Percentiles rank a stretch among this genome's conserved stretches.
phyloP scores from a whole-genome alignment of 1,140 invertebrate species.

The Myzus persicae region DNA sequence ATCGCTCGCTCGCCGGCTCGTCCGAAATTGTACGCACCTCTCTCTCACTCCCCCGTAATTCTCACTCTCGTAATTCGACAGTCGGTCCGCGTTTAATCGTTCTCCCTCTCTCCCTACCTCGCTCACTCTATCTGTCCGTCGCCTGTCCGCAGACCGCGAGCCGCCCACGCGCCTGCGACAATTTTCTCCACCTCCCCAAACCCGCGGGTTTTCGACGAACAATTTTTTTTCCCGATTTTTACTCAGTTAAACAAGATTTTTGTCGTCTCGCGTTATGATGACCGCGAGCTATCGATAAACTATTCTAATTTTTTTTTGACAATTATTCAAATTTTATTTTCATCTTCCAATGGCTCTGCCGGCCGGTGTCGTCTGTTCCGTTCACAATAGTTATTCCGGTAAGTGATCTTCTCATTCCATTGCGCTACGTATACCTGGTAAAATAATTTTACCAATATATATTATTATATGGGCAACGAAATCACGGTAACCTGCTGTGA shows the following conservation, averaged over 20 bases:
- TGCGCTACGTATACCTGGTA: too few species aligned
- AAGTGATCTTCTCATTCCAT: background rate
- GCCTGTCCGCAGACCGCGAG: background rate
- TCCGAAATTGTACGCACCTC: background rate
- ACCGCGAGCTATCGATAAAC: background rate
- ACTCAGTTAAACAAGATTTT: background rate
- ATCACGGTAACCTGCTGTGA: too few species aligned
- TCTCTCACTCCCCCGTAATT: background rate
- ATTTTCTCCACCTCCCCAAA: background rate
- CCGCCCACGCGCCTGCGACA: background rate
- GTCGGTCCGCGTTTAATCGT: background rate
- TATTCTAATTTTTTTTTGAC: background rate
- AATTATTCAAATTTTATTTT: too few species aligned
- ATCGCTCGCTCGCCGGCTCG: background rate
- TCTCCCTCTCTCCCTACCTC: background rate
- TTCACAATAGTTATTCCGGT: constrained; percentile 12
- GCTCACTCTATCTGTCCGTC: too few species aligned
- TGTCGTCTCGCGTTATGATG: background rate
- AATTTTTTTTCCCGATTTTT: background rate
- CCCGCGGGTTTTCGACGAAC: background rate
- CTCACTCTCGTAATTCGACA: background rate
- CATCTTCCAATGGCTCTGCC: constrained; percentile 2
- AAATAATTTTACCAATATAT: too few species aligned
- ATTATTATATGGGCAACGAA: too few species aligned
- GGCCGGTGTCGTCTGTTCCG: background rate